Evolutionary conservation across 2,888 invertebrate species (phyloP).

Genomic region (Plagodis dolabraria): DNA sequence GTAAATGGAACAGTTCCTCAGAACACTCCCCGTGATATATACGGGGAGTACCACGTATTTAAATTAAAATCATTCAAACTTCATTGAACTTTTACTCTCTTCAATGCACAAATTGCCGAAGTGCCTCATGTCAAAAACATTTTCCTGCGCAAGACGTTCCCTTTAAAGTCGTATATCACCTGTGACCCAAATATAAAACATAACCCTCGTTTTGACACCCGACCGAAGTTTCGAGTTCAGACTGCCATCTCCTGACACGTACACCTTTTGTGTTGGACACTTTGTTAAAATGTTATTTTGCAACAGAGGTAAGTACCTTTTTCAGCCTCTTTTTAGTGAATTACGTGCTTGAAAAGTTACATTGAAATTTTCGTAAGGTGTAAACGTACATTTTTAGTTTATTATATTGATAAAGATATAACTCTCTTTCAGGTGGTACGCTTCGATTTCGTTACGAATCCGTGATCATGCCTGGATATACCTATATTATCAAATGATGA

Average conservation of each 20-base stretch:
- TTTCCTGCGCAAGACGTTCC: not conserved
- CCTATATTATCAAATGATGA: no score
- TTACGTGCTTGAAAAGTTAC: constrained; percentile 28
- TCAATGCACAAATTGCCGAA: no score
- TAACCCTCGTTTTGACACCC: constrained; percentile 41
- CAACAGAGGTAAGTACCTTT: constrained; percentile 24
- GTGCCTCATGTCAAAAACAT: no score
- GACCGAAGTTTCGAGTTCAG: constrained; percentile 35
- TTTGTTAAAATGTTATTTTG: constrained; percentile 40
- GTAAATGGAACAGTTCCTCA: no score
- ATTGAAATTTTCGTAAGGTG: constrained; percentile 14
- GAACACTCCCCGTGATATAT: no score
- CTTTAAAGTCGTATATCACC: constrained; percentile 1
- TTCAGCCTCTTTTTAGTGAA: constrained; percentile 29
- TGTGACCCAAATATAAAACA: constrained; percentile 19
- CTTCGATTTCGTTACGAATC: no score
- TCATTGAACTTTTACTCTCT: no score
- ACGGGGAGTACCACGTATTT: no score
- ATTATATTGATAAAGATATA: no score
- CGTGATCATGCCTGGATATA: no score
- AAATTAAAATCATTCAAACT: no score
- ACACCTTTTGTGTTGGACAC: constrained; percentile 42
- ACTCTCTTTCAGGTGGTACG: no score
- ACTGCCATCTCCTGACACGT: constrained; percentile 32
- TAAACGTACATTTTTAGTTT: not conserved